Conservation (phyloP, 2,888 invertebrate genomes). For the Caenorhabditis angaria region DNA sequence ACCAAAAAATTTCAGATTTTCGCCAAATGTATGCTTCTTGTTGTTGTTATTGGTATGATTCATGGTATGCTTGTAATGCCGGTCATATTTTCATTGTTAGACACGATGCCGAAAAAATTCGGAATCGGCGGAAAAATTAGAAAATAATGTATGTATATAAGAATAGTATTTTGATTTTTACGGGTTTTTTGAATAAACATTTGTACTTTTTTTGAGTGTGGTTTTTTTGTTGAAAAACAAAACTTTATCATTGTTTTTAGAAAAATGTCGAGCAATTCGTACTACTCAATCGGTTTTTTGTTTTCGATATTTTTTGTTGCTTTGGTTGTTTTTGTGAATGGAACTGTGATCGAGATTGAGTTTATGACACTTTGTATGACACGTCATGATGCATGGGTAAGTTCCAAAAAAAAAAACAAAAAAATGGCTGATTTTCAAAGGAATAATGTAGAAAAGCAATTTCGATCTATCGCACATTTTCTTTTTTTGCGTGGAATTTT, state of each 20-base stretch:
- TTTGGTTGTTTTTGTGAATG: not conserved
- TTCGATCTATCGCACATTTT: too few relatives aligned
- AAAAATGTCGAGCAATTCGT: not conserved
- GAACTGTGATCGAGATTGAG: conserved; percentile 21
- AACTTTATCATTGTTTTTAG: too few relatives aligned
- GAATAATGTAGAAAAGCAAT: too few relatives aligned
- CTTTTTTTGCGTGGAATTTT: not conserved
- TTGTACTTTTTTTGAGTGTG: not conserved
- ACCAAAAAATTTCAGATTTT: conserved; percentile 56
- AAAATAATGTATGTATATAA: not conserved
- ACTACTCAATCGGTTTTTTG: not conserved
- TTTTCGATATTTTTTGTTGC: not conserved
- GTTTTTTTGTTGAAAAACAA: not conserved
- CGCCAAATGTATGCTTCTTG: conserved; percentile 69
- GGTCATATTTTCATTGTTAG: conserved; percentile 63
- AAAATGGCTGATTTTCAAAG: not conserved
- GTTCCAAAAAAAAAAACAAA: not conserved
- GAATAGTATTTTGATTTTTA: not conserved
- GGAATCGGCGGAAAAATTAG: conserved; percentile 7
- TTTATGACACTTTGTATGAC: conserved; percentile 26
- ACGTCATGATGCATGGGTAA: conserved; percentile 25
- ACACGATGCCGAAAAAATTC: conserved; percentile 41
- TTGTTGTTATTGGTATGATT: conserved; percentile 66
- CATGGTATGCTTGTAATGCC: conserved; percentile 71
- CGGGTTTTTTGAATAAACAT: not conserved